phyloP scores from a whole-genome alignment of 2,797 vertebrate species.

The Thripadectes ignobilis region DNA sequence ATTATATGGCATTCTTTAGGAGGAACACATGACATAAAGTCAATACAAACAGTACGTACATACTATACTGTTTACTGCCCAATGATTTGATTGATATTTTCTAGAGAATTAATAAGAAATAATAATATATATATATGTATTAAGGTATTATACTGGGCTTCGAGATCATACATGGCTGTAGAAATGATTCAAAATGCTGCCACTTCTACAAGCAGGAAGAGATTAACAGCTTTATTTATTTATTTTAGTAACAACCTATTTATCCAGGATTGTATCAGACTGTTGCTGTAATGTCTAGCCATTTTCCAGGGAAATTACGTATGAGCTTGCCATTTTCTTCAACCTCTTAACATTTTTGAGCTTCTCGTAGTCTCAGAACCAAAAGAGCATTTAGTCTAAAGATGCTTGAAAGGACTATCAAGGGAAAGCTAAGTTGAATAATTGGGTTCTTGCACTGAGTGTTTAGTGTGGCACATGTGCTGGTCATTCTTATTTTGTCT shows the following conservation, averaged over 20 bases:
- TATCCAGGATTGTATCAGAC: neutral
- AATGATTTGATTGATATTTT: neutral
- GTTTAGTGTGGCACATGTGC: neutral
- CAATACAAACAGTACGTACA: neutral
- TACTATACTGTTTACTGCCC: neutral
- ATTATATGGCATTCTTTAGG: neutral
- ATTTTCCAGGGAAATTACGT: neutral
- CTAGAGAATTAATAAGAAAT: neutral
- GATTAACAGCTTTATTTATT: neutral
- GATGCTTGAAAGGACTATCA: neutral
- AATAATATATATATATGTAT: neutral
- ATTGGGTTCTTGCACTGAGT: neutral
- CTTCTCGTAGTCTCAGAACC: neutral
- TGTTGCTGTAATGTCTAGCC: neutral
- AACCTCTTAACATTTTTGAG: neutral
- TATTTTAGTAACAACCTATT: neutral
- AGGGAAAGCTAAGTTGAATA: neutral
- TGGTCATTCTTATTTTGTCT: conserved; percentile 50
- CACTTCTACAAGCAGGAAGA: neutral
- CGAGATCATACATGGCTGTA: neutral
- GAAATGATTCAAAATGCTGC: neutral
- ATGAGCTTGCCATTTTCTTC: neutral
- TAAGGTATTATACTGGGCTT: neutral
- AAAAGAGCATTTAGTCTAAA: neutral
- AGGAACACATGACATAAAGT: neutral